A percentile compares a stretch with the other conserved stretches of the same genome.
Conservation (phyloP, 2,797 vertebrate species). For the Gorsachius magnificus region DNA sequence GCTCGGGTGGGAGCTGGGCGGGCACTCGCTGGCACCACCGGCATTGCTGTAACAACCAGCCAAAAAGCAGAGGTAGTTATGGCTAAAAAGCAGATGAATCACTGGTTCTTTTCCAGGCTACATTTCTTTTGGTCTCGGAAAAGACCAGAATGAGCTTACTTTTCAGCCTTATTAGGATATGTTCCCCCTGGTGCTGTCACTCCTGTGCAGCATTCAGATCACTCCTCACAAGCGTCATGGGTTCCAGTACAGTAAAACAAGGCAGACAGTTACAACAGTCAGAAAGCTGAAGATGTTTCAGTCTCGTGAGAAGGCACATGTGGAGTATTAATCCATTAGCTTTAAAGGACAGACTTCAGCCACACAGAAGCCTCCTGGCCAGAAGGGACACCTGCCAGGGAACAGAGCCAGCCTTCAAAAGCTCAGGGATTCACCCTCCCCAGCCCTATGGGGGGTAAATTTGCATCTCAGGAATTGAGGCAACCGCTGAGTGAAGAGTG, state of each 20-base stretch:
- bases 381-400: neutral
- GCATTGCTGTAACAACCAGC: neutral
- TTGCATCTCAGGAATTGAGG: neutral
- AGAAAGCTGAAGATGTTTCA: neutral
- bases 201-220: neutral
- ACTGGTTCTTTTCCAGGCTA: neutral
- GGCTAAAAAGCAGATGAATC: neutral
- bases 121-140: neutral
- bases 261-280: neutral
- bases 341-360: neutral
- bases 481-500: neutral
- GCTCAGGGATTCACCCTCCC: neutral
- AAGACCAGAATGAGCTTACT: neutral
- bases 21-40: rapidly evolving
- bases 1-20: rapidly evolving
- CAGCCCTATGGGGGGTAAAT: neutral
- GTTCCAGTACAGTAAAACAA: neutral
- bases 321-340: neutral
- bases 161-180: neutral
- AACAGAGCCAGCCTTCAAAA: neutral
- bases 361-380: neutral
- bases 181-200: neutral
- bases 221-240: neutral
- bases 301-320: neutral
- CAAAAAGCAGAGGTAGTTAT: neutral